Evolutionary conservation across 92 coral and sea anemone genomes (phyloP).

Genomic region (Micromussa lordhowensis): DNA sequence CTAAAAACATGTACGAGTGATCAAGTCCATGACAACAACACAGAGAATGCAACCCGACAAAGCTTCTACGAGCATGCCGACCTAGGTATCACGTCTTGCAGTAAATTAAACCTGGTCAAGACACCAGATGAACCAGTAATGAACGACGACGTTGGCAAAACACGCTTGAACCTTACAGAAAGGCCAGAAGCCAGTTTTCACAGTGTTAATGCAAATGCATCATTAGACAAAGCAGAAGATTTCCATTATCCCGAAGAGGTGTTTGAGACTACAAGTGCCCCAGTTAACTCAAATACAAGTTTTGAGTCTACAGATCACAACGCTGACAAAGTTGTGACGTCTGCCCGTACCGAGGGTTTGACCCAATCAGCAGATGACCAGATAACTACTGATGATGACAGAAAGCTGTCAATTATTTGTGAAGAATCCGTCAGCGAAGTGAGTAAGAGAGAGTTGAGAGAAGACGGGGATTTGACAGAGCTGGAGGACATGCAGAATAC

Average conservation of each 20-base stretch:
- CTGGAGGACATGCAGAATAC: constrained; percentile 2
- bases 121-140: background rate
- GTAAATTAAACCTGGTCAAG: background rate
- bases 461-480: background rate
- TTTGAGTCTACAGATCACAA: background rate
- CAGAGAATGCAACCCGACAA: background rate
- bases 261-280: background rate
- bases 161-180: background rate
- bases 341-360: background rate
- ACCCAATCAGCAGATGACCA: background rate
- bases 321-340: background rate
- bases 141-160: too few relatives aligned
- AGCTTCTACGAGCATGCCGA: background rate
- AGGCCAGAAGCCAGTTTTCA: background rate
- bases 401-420: constrained; percentile 25
- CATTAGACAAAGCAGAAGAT: background rate
- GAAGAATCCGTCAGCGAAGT: constrained; percentile 15
- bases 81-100: background rate
- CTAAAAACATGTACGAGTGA: background rate
- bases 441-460: background rate
- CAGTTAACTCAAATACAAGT: background rate
- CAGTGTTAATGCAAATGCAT: background rate
- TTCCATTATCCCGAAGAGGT: background rate
- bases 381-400: background rate
- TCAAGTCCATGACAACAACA: background rate